These are phyloP conservation scores for Elymnias hypermnestra DNA, from an alignment of 1,140 invertebrate genomes.

Conservation along the genomic window DNA sequence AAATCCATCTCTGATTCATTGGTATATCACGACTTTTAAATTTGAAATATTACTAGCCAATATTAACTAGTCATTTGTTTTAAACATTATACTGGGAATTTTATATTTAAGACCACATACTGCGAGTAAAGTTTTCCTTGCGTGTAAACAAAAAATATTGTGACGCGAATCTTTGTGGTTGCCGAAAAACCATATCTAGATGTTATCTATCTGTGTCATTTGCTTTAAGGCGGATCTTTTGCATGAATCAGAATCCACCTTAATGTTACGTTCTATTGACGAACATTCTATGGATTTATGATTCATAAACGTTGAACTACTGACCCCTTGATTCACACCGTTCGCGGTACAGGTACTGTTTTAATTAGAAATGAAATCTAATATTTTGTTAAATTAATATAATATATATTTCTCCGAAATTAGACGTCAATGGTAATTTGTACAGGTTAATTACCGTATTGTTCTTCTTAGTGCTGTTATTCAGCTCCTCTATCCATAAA, in stretches of 20 bases:
- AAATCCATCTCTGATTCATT: not conserved
- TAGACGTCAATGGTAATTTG: constrained; percentile 2
- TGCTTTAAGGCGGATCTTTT: constrained; percentile 16
- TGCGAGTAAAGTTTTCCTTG: constrained; percentile 1
- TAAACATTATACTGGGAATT: no score
- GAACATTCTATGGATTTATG: constrained; percentile 23
- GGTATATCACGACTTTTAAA: no score
- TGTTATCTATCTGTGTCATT: constrained; percentile 16
- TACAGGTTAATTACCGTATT: no score
- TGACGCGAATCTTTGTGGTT: constrained; percentile 1
- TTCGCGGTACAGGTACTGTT: constrained; percentile 3
- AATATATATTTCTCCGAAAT: constrained; percentile 9
- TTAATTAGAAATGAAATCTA: constrained; percentile 15
- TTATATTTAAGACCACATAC: not conserved
- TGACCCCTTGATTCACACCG: constrained; percentile 27
- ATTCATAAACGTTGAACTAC: constrained; percentile 42
- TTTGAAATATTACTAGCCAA: no score
- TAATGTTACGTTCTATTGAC: constrained; percentile 8
- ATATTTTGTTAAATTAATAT: not conserved
- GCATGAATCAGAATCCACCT: constrained; percentile 13
- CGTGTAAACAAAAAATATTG: not conserved
- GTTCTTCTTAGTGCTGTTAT: no score
- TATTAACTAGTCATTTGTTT: no score
- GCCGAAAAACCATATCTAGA: constrained; percentile 6
- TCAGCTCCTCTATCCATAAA: no score